Conservation (phyloP, 2,797 vertebrate species). For the Rhynchonycteris naso region DNA sequence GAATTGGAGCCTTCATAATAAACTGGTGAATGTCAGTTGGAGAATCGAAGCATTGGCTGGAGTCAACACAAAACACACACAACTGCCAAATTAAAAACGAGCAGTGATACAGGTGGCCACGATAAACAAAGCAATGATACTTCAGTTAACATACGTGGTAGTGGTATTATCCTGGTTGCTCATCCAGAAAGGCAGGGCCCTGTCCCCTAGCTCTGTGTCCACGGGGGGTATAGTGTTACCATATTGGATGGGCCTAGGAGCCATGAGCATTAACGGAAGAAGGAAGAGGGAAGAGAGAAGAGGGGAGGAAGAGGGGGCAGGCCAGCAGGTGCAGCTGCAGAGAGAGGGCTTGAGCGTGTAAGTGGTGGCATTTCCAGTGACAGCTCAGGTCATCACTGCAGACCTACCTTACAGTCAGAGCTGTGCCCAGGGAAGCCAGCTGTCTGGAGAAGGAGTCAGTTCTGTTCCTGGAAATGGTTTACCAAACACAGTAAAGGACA, state of each 20-base stretch:
- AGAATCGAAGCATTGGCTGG: accelerated
- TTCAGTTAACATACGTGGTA: accelerated
- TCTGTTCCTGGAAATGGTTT: too few relatives aligned
- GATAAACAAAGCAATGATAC: too few relatives aligned
- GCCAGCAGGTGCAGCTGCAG: accelerated
- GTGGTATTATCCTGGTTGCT: accelerated
- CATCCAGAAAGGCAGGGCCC: background rate
- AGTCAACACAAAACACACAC: background rate
- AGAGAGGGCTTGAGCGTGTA: background rate
- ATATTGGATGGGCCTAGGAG: too few relatives aligned
- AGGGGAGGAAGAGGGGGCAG: accelerated
- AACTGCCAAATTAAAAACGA: too few relatives aligned
- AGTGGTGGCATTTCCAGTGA: accelerated
- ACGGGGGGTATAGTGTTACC: accelerated
- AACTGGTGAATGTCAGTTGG: background rate
- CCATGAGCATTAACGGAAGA: accelerated
- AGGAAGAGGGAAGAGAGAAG: background rate
- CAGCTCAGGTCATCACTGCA: background rate
- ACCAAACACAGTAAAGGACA: background rate
- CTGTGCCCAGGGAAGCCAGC: accelerated
- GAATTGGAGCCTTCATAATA: background rate
- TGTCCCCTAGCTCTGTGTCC: accelerated
- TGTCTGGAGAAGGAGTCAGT: background rate
- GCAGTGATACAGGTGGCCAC: too few relatives aligned
- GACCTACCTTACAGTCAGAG: accelerated